Evolutionary conservation across 2,888 invertebrate genomes (phyloP).

Genomic region (Torymus aiolomorphi): DNA sequence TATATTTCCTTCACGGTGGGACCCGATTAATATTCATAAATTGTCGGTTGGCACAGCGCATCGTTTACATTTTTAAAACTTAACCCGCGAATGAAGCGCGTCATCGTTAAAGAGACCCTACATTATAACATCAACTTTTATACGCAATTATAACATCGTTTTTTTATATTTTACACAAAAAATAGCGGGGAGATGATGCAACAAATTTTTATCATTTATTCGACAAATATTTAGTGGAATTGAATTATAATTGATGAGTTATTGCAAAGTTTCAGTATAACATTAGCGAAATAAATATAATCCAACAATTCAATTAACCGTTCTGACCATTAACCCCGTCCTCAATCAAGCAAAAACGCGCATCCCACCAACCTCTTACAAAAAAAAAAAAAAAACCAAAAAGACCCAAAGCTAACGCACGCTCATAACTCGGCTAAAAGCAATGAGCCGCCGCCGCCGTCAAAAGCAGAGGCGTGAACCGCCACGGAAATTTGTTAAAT

Average conservation of each 20-base stretch:
- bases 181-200: too few species aligned
- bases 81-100: conserved; percentile 5
- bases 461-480: conserved; percentile 30
- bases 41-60: conserved; percentile 16
- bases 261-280: too few species aligned
- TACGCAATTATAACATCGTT: conserved; percentile 41
- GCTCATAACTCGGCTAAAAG: not conserved
- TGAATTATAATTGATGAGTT: too few species aligned
- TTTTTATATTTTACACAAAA: not conserved
- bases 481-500: conserved; percentile 40
- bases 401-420: too few species aligned
- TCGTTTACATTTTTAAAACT: conserved; percentile 29
- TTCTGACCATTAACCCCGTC: too few species aligned
- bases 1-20: not conserved
- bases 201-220: too few species aligned
- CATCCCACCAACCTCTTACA: too few species aligned
- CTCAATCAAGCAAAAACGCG: too few species aligned
- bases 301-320: too few species aligned
- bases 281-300: too few species aligned
- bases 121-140: conserved; percentile 40
- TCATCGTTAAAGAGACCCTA: conserved; percentile 38
- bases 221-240: too few species aligned
- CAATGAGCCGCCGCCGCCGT: not conserved
- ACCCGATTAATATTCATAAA: conserved; percentile 47
- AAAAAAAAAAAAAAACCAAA: too few species aligned